Evolutionary conservation across 2,113 vertebrate genomes (phyloP).

Genomic region (Pholis gunnellus): DNA sequence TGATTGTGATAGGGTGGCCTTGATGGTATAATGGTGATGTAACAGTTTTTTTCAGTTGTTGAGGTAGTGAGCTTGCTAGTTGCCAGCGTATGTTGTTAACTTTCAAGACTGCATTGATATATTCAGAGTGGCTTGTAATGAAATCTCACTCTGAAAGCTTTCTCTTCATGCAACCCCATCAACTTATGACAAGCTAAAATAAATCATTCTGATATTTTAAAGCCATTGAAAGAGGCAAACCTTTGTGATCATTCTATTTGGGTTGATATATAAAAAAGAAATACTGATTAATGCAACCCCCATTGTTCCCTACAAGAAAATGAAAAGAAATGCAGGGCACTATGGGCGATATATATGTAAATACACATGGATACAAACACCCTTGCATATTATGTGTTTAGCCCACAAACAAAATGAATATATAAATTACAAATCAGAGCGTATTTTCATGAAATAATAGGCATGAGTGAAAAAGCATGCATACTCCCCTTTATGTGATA

Average conservation of each 20-base stretch:
- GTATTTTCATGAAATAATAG: constrained; percentile 6
- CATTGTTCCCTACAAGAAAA: too few relatives aligned
- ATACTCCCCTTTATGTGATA: not conserved
- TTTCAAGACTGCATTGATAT: not conserved
- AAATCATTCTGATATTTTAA: not conserved
- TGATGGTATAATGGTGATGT: not conserved
- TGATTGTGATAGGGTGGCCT: not conserved
- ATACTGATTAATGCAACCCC: too few relatives aligned
- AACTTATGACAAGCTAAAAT: not conserved
- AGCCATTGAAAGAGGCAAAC: too few relatives aligned
- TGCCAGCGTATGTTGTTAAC: not conserved
- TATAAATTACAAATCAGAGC: not conserved
- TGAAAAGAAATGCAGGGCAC: too few relatives aligned
- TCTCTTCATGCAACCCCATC: not conserved
- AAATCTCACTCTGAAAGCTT: not conserved
- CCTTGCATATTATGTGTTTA: not conserved
- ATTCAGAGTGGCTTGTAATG: not conserved
- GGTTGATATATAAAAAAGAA: too few relatives aligned
- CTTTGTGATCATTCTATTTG: too few relatives aligned
- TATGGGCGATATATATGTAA: not conserved
- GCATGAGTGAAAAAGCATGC: not conserved
- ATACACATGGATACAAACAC: not conserved
- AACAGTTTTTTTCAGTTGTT: not conserved
- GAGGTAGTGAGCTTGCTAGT: not conserved
- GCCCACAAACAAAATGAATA: constrained; percentile 5